Percentiles rank a stretch among this genome's conserved stretches.
These are phyloP conservation scores for Drosophila demipolita DNA, from an alignment of 2,888 invertebrate genomes.

Conservation along the genomic window DNA sequence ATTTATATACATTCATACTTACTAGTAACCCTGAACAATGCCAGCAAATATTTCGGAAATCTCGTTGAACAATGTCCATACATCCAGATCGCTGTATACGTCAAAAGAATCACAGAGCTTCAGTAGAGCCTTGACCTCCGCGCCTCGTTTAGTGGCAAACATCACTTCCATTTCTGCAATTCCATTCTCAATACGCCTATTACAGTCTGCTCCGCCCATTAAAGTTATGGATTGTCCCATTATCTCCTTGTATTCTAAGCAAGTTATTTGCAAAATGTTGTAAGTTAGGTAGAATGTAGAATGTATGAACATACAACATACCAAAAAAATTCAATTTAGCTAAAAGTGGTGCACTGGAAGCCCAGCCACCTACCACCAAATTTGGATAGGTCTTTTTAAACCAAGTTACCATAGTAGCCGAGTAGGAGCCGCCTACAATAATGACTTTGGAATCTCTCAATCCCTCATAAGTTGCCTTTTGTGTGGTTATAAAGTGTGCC, in stretches of 20 bases:
- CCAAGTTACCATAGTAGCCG: slow-evolving; percentile 89
- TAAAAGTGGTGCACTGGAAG: slow-evolving; percentile 89
- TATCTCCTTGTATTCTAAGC: slow-evolving; percentile 84
- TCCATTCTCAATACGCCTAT: slow-evolving; percentile 80
- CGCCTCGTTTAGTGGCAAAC: slow-evolving; percentile 71
- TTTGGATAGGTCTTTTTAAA: slow-evolving; percentile 89
- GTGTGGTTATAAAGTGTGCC: slow-evolving; percentile 87
- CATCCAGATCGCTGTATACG: slow-evolving; percentile 77
- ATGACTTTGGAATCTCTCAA: slow-evolving; percentile 85
- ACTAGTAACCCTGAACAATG: slow-evolving; percentile 82
- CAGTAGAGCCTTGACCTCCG: slow-evolving; percentile 73
- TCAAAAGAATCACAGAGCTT: slow-evolving; percentile 82
- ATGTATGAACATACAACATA: slow-evolving; percentile 38
- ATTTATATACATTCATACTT: slow-evolving; percentile 15
- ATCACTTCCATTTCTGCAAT: slow-evolving; percentile 79
- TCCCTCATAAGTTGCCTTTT: slow-evolving; percentile 83
- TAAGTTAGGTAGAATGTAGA: neutral
- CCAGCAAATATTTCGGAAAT: slow-evolving; percentile 82
- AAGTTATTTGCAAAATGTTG: fast-evolving
- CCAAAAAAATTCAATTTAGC: slow-evolving; percentile 88
- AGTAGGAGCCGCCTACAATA: slow-evolving; percentile 89
- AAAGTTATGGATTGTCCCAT: slow-evolving; percentile 80
- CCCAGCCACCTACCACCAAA: slow-evolving; percentile 87
- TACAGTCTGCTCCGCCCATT: slow-evolving; percentile 81
- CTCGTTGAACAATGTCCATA: slow-evolving; percentile 81